These are phyloP conservation scores for Scomber scombrus DNA, from an alignment of 2,113 vertebrate genomes.

Conservation along the genomic window DNA sequence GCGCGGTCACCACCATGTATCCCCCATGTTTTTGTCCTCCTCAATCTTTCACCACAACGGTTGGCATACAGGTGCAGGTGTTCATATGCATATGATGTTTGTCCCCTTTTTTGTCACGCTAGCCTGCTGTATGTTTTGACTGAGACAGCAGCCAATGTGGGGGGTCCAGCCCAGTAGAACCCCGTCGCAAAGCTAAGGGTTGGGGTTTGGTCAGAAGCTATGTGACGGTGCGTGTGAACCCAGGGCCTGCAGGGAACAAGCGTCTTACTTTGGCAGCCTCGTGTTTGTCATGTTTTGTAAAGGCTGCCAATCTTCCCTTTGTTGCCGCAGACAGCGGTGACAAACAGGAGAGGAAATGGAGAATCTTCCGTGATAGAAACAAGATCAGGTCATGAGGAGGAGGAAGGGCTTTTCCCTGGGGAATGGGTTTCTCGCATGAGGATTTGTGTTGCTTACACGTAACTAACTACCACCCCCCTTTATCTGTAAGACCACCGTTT, in stretches of 20 bases:
- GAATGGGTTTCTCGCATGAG: slow-evolving; percentile 42
- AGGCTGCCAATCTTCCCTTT: slow-evolving; percentile 72
- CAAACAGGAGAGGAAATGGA: slow-evolving; percentile 63
- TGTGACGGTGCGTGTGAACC: slow-evolving; percentile 73
- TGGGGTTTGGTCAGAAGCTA: slow-evolving; percentile 47
- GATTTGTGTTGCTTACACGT: slow-evolving; percentile 26
- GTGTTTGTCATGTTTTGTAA: slow-evolving; percentile 74
- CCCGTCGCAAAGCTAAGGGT: slow-evolving; percentile 21
- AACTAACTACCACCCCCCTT: slow-evolving; percentile 18
- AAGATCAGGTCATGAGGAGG: slow-evolving; percentile 62
- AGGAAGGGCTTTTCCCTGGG: slow-evolving; percentile 50
- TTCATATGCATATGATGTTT: slow-evolving; percentile 57
- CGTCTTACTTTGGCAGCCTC: slow-evolving; percentile 56
- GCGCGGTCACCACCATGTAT: slow-evolving; percentile 23
- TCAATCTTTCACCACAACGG: slow-evolving; percentile 36
- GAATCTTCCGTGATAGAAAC: slow-evolving; percentile 63
- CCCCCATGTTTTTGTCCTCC: slow-evolving; percentile 29
- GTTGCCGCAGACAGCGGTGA: slow-evolving; percentile 64
- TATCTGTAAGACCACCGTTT: slow-evolving; percentile 18
- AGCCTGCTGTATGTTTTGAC: slow-evolving; percentile 75
- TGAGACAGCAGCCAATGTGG: slow-evolving; percentile 58
- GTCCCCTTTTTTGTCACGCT: slow-evolving; percentile 65
- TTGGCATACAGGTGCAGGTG: slow-evolving; percentile 69
- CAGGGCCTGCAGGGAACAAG: slow-evolving; percentile 51
- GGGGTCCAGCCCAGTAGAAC: slow-evolving; percentile 54